These are phyloP conservation scores for Meghimatium bilineatum DNA, from an alignment of 2,888 invertebrate species.

Conservation along the genomic window DNA sequence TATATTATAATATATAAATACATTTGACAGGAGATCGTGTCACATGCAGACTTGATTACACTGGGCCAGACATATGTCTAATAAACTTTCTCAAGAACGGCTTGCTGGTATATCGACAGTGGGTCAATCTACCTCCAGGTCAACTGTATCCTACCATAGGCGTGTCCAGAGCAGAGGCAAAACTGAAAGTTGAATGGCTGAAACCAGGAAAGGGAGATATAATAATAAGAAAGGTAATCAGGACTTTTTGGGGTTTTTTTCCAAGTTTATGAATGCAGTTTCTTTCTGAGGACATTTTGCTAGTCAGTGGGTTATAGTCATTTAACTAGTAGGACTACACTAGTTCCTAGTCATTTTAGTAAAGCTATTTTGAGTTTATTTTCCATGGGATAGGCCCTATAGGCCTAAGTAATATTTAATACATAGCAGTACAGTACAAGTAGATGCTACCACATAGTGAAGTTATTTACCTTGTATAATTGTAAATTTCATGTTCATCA, in stretches of 20 bases:
- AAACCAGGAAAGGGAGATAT: slow-evolving; percentile 41
- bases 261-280: neutral
- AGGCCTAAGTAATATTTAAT: no score
- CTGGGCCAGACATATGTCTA: slow-evolving; percentile 53
- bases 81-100: slow-evolving; percentile 59
- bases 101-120: slow-evolving; percentile 55
- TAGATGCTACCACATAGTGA: no score
- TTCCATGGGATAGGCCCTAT: no score
- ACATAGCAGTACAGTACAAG: no score
- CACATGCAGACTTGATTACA: slow-evolving; percentile 54
- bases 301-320: no score
- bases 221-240: slow-evolving; percentile 36
- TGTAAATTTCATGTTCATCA: no score
- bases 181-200: slow-evolving; percentile 56
- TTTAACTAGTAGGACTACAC: no score
- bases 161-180: slow-evolving; percentile 52
- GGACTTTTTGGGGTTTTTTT: neutral
- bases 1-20: no score
- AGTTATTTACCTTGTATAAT: no score
- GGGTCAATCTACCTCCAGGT: slow-evolving; percentile 52
- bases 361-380: no score
- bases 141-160: slow-evolving; percentile 58
- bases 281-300: no score
- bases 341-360: no score
- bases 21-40: slow-evolving; percentile 53